phyloP scores from a whole-genome alignment of 2,113 vertebrate species.

The Chauna torquata region DNA sequence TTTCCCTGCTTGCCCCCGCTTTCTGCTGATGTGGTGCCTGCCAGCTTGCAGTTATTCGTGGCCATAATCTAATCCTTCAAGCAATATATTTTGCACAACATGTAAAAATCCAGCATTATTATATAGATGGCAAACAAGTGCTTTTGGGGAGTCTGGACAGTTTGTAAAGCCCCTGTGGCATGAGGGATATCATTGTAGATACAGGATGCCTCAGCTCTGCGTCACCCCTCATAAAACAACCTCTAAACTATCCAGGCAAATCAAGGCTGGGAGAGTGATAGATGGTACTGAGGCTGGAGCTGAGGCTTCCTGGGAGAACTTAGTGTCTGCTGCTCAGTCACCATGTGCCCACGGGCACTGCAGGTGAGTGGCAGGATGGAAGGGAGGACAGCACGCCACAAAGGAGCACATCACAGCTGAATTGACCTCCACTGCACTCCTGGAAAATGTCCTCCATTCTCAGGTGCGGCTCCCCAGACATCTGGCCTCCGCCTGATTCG shows the following conservation, averaged over 20 bases:
- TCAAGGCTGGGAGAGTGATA: neutral
- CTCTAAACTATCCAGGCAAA: neutral
- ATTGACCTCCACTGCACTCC: neutral
- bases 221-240: neutral
- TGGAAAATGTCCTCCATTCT: neutral
- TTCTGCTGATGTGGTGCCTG: neutral
- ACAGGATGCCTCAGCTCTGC: neutral
- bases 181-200: neutral
- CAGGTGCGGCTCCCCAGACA: neutral
- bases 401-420: fast-evolving
- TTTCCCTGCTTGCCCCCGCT: neutral
- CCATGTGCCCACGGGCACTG: neutral
- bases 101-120: neutral
- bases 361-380: neutral
- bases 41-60: neutral
- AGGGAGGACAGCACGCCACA: neutral
- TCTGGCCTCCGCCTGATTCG: neutral
- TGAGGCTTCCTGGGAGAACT: neutral
- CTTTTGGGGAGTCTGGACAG: neutral
- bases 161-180: neutral
- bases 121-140: neutral
- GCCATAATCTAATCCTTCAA: neutral
- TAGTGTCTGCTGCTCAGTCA: neutral
- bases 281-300: neutral
- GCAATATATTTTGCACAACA: neutral